Evolutionary conservation across 2,888 invertebrate species (phyloP).

Genomic region (Mantis religiosa): DNA sequence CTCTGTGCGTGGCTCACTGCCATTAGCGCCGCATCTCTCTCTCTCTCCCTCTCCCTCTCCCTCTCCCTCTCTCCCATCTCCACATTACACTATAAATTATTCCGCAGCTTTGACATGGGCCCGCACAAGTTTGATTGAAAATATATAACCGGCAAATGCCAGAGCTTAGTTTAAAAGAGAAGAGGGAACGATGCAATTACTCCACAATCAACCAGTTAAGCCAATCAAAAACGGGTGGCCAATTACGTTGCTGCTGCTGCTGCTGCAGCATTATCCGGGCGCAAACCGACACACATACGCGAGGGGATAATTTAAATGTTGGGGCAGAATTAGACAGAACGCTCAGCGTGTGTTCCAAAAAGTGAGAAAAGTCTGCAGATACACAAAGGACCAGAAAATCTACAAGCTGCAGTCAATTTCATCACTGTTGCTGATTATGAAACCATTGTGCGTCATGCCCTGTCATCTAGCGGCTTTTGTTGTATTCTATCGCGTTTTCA

Average conservation of each 20-base stretch:
- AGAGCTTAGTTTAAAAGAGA: neutral
- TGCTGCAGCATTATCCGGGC: conserved; percentile 1
- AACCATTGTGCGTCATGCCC: no score
- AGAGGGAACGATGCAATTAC: conserved; percentile 17
- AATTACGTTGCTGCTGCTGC: conserved; percentile 7
- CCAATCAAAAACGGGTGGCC: conserved; percentile 20
- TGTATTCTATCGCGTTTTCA: no score
- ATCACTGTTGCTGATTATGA: no score
- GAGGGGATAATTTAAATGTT: conserved; percentile 21
- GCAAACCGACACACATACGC: neutral
- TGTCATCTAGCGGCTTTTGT: no score
- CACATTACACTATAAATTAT: conserved; percentile 15
- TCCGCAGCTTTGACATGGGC: conserved; percentile 12
- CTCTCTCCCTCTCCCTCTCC: neutral
- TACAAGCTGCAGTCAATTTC: neutral
- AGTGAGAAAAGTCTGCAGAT: neutral
- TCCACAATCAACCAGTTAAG: conserved; percentile 44
- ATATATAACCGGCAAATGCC: conserved; percentile 12
- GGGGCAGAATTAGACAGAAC: conserved; percentile 14
- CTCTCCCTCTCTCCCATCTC: neutral
- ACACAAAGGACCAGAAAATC: neutral
- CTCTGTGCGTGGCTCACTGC: neutral
- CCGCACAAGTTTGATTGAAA: conserved; percentile 17
- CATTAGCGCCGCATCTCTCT: neutral
- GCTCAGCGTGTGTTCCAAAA: neutral